phyloP scores from a whole-genome alignment of 64 coral and sea anemone genomes.

The Montipora efflorescens region DNA sequence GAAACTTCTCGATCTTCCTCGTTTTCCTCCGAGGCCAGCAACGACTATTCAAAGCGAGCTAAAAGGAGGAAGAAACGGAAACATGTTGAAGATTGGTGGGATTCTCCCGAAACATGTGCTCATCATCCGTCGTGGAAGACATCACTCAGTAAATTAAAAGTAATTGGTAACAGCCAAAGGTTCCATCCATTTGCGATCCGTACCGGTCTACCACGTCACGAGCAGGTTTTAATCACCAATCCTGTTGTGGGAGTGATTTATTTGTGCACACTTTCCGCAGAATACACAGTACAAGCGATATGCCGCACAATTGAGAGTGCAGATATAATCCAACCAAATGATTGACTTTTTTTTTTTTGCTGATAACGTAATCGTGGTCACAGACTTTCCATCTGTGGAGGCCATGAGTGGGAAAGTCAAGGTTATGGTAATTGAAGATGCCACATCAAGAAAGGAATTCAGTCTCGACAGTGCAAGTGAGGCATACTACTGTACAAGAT shows the following conservation, averaged over 20 bases:
- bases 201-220: not conserved
- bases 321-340: slow-evolving; percentile 53
- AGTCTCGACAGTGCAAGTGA: slow-evolving; percentile 31
- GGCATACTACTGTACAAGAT: no score
- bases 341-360: slow-evolving; percentile 59
- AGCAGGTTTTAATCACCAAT: no score
- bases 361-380: slow-evolving; percentile 65
- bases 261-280: slow-evolving; percentile 30
- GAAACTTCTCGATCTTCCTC: no score
- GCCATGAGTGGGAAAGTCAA: slow-evolving; percentile 65
- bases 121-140: slow-evolving; percentile 48
- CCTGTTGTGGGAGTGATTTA: slow-evolving; percentile 37
- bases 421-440: slow-evolving; percentile 48
- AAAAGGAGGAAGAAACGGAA: no score
- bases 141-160: slow-evolving; percentile 44
- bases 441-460: slow-evolving; percentile 48
- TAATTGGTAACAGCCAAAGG: slow-evolving; percentile 25
- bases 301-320: slow-evolving; percentile 52
- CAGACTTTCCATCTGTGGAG: slow-evolving; percentile 67
- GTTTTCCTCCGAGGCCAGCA: no score
- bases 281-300: slow-evolving; percentile 47
- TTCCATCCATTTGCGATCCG: slow-evolving; percentile 50
- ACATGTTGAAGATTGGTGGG: no score
- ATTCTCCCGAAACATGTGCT: not conserved
- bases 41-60: no score